phyloP scores from a whole-genome alignment of 2,797 vertebrate species.

The Acanthopagrus latus region DNA sequence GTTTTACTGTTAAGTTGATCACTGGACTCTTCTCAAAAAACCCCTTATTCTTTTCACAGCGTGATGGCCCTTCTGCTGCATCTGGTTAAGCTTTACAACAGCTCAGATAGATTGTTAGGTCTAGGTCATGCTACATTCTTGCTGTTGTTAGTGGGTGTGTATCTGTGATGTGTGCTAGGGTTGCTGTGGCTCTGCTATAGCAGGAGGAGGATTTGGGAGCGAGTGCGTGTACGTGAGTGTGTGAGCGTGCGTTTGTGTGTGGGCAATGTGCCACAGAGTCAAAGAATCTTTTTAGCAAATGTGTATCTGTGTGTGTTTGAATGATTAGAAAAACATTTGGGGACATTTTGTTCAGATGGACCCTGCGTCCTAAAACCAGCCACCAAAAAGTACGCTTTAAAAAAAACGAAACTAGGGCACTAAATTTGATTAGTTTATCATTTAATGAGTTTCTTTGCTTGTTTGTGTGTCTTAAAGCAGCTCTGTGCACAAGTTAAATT shows the following conservation, averaged over 20 bases:
- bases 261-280: neutral
- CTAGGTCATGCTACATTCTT: conserved; percentile 28
- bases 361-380: neutral
- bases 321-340: neutral
- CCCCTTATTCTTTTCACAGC: neutral
- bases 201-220: conserved; percentile 17
- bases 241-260: neutral
- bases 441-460: conserved; percentile 18
- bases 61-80: conserved; percentile 10
- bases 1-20: neutral
- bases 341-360: neutral
- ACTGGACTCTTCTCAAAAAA: neutral
- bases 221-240: neutral
- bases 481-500: conserved; percentile 11
- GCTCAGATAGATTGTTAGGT: conserved; percentile 21
- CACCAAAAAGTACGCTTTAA: neutral
- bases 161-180: conserved; percentile 39
- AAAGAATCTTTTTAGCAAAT: conserved; percentile 10
- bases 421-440: conserved; percentile 9
- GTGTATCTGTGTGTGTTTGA: neutral
- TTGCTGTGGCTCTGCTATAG: conserved; percentile 25
- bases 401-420: neutral
- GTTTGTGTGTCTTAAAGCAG: conserved; percentile 12
- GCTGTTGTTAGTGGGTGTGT: conserved; percentile 36
- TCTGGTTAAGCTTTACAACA: conserved; percentile 23